These are phyloP conservation scores for Linepithema humile DNA, from an alignment of 1,140 invertebrate species.

Conservation along the genomic window DNA sequence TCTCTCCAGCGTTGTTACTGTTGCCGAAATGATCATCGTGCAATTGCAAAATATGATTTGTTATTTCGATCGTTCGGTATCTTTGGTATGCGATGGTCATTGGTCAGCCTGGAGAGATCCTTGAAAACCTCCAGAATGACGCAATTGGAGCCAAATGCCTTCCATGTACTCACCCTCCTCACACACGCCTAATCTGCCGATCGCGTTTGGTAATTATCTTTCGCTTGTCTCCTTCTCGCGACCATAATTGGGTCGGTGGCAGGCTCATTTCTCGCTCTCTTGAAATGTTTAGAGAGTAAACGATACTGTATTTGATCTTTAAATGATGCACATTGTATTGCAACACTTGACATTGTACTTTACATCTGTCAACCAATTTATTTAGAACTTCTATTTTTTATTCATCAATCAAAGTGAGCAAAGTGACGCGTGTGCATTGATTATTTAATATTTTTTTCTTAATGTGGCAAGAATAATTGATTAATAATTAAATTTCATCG, in stretches of 20 bases:
- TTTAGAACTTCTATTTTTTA: neutral
- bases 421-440: neutral
- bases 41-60: slow-evolving; percentile 34
- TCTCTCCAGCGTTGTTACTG: neutral
- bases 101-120: slow-evolving; percentile 33
- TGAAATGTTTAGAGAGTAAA: slow-evolving; percentile 45
- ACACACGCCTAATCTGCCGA: slow-evolving; percentile 52
- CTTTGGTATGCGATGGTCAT: slow-evolving; percentile 14
- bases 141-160: slow-evolving; percentile 43
- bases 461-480: neutral
- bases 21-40: neutral
- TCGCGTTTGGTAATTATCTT: slow-evolving; percentile 62
- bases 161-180: slow-evolving; percentile 40
- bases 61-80: neutral
- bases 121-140: slow-evolving; percentile 55
- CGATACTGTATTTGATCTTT: neutral
- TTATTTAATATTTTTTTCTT: neutral
- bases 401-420: neutral
- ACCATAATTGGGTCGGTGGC: slow-evolving; percentile 35
- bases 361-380: neutral
- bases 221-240: slow-evolving; percentile 6
- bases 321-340: neutral
- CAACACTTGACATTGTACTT: neutral
- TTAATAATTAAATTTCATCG: neutral
- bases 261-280: slow-evolving; percentile 17